These are phyloP conservation scores for Orthosia incerta DNA, from an alignment of 2,888 invertebrate genomes.

Conservation along the genomic window DNA sequence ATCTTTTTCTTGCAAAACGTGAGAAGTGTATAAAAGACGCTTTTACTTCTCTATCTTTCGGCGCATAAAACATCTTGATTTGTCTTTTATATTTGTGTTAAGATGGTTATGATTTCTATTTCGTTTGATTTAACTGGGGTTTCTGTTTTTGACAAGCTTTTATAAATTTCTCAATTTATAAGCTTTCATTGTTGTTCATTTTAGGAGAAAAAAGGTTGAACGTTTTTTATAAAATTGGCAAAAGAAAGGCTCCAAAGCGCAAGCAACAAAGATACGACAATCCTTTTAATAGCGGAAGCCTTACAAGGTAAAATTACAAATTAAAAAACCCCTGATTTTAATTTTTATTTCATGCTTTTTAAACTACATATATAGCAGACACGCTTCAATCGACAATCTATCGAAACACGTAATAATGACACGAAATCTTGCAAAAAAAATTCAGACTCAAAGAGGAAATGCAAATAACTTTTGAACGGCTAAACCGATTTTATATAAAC, in stretches of 20 bases:
- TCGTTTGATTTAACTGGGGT: not conserved
- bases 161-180: not conserved
- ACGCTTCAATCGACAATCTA: no score
- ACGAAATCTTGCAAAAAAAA: no score
- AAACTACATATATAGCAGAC: no score
- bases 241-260: not conserved
- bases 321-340: no score
- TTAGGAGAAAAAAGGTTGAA: not conserved
- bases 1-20: slow-evolving; percentile 9
- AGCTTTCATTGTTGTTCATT: not conserved
- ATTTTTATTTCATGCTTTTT: no score
- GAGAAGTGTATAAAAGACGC: slow-evolving; percentile 10
- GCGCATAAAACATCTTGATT: not conserved
- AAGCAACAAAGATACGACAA: not conserved
- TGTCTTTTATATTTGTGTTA: not conserved
- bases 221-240: not conserved
- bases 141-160: slow-evolving; percentile 2
- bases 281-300: no score
- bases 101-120: not conserved
- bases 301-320: no score
- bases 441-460: no score
- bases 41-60: slow-evolving; percentile 18
- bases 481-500: no score
- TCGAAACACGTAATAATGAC: no score
- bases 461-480: no score